Evolutionary conservation across 2,113 vertebrate species (phyloP), one percentile per base, ranked within the genome.

Genomic region (Notarius quadriscutis): DNA sequence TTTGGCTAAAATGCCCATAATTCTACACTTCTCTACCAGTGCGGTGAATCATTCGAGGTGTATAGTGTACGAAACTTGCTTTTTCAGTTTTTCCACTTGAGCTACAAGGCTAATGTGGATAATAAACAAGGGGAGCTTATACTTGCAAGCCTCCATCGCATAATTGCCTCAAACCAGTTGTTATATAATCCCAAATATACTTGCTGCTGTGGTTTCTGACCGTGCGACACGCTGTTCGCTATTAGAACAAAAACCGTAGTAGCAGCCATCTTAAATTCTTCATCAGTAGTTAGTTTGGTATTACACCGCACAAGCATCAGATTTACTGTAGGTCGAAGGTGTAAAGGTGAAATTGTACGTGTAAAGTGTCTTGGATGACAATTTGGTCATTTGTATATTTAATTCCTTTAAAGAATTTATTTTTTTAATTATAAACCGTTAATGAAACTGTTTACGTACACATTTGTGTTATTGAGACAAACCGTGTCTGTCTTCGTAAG

Each of bases 81-180:
- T 62, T 81, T 81, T 81, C 79, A 81, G 5, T 81, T 81, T 81
- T 81, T 81, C 79, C 79, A 62, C 57, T 81, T n/a, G 57, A 62
- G 30, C 79, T 60, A 60, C 79, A 60, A 81, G 79, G 6, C 57
- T 81, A 62, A 62, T 81, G 10, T 81, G 57, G 79, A 48, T 81
- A 81, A 81, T 48, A 81, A 81, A 20, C 34, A 55, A 80, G n/a
- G 53, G 55, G 10, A 58, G 7, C 78, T 57, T 58, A 58, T 80
- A 80, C 53, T 53, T 57, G n/a, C 78, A 80, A 81, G 30, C 57
- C 30, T 81, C 57, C 57, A 81, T 81, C 34, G 17, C 11, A 62
- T 62, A 81, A 81, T 81, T 81, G 20, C 57, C 57, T 58, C 51
- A 41, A 15, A 81, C 58, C 20, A 41, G 20, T 81, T 60, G 55